Base-by-base conservation (phyloP, 2,113 vertebrate species). In the Geothlypis trichas region DNA sequence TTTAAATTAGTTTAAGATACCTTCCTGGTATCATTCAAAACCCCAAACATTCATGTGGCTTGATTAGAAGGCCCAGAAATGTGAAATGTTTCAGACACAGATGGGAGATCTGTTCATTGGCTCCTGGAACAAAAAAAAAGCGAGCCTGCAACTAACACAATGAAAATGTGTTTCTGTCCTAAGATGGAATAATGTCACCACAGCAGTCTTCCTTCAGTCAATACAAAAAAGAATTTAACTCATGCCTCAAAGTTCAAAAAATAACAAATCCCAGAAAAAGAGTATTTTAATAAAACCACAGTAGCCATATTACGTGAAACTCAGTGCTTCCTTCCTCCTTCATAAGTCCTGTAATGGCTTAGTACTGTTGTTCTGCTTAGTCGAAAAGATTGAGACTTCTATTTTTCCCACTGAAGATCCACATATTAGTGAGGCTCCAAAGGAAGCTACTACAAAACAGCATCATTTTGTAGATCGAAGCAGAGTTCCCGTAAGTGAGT, bases 271-370 rank as follows among this genome's bases (percentile, higher is more conserved):
- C 39, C 21, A 26, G 2, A 69, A 73, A 61, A 63, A 51, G 1
- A 6, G 0, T 49, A 62, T 47, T 69, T 65, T 55, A 41, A 72
- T 12, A 79, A 68, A 79, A 69, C 4, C 8, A 54, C 7, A 41
- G 37, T 13, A 62, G n/a, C 6, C 18, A 73, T 7, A 14, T 24
- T 49, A 16, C 2, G 6, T 0, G 0, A 55, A 90, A 88, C 41
- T 71, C 11, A 47, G 30, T 39, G 9, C 33, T 31, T 90, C 41
- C 39, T 59, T 86, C 41, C 30, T 63, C 27, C 31, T 66, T 42
- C 7, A 0, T 8, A 80, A 73, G 24, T 51, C 57, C 51, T 66
- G 5, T 71, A 83, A 55, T 16, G 9, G 13, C 27, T 90, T 47
- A 55, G 30, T 42, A 17, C 8, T 81, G 13, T 5, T 66, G 35